Evolutionary conservation across 1,140 invertebrate genomes (phyloP).

Genomic region (Whitmania pigra): DNA sequence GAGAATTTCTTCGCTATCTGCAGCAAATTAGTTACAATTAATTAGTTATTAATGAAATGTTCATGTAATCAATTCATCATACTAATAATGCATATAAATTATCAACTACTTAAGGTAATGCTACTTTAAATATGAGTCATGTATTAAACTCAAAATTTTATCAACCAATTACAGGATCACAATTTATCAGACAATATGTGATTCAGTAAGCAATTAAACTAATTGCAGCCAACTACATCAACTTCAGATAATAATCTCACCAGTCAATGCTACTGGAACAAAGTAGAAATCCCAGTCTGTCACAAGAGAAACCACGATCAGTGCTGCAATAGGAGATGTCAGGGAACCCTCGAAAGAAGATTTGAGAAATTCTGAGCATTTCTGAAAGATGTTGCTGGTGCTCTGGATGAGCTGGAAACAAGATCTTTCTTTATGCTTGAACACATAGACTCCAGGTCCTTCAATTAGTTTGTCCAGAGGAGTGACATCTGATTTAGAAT

Average conservation of each 20-base stretch:
- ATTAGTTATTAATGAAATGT: too few species aligned
- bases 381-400: constrained; percentile 16
- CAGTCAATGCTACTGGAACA: constrained; percentile 13
- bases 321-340: constrained; percentile 16
- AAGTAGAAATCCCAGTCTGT: constrained; percentile 27
- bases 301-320: constrained; percentile 20
- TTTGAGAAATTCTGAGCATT: constrained; percentile 16
- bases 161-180: too few species aligned
- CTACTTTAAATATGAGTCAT: too few species aligned
- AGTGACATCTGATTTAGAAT: background rate
- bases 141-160: too few species aligned
- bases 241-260: too few species aligned
- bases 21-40: background rate
- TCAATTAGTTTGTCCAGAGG: constrained; percentile 16
- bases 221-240: too few species aligned
- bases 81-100: too few species aligned
- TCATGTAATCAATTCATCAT: too few species aligned
- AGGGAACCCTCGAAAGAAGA: constrained; percentile 18
- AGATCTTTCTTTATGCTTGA: constrained; percentile 21
- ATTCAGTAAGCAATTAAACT: background rate
- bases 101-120: too few species aligned
- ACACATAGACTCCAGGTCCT: constrained; percentile 22
- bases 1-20: background rate
- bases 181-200: background rate
- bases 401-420: constrained; percentile 21